Percentiles rank a stretch among this genome's conserved stretches.
Evolutionary conservation across 2,113 vertebrate species (phyloP).

Genomic region (Spea multiplicata): DNA sequence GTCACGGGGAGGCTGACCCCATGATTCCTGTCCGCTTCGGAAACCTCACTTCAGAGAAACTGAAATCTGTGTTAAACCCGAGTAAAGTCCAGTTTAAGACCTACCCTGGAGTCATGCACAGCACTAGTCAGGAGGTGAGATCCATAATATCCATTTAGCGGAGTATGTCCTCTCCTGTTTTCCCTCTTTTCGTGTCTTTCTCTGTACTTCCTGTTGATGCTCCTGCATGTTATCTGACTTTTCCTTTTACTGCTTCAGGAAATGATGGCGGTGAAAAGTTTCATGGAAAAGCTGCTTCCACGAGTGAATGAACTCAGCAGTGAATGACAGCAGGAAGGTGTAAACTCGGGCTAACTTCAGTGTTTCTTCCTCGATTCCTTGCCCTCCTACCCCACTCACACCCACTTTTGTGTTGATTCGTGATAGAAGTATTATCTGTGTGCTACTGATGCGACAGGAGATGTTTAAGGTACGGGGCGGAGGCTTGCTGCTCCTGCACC

Average conservation of each 20-base stretch:
- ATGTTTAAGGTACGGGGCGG: constrained; percentile 49
- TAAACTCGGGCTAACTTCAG: constrained; percentile 37
- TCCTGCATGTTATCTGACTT: not conserved
- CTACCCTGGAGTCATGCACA: constrained; percentile 83
- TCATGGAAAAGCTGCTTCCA: constrained; percentile 92
- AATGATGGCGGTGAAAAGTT: constrained; percentile 92
- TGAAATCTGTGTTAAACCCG: constrained; percentile 81
- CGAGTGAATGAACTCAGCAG: constrained; percentile 73
- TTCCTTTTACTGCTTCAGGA: constrained; percentile 68
- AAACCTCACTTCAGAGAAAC: constrained; percentile 85
- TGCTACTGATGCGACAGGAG: constrained; percentile 23
- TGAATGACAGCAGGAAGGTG: constrained; percentile 7
- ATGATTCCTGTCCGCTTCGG: constrained; percentile 90
- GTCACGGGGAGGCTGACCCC: constrained; percentile 87
- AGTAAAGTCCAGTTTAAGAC: constrained; percentile 84
- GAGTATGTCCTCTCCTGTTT: too few relatives aligned
- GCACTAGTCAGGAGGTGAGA: constrained; percentile 86
- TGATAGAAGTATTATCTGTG: constrained; percentile 37
- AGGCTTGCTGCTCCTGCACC: constrained; percentile 31
- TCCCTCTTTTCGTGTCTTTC: too few relatives aligned
- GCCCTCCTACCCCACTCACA: constrained; percentile 50
- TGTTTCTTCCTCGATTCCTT: constrained; percentile 46
- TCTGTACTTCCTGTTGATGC: not conserved
- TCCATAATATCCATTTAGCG: too few relatives aligned
- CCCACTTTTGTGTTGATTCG: constrained; percentile 45